Evolutionary conservation across 2,113 vertebrate species (phyloP).

Genomic region (Pachyramphus minor): DNA sequence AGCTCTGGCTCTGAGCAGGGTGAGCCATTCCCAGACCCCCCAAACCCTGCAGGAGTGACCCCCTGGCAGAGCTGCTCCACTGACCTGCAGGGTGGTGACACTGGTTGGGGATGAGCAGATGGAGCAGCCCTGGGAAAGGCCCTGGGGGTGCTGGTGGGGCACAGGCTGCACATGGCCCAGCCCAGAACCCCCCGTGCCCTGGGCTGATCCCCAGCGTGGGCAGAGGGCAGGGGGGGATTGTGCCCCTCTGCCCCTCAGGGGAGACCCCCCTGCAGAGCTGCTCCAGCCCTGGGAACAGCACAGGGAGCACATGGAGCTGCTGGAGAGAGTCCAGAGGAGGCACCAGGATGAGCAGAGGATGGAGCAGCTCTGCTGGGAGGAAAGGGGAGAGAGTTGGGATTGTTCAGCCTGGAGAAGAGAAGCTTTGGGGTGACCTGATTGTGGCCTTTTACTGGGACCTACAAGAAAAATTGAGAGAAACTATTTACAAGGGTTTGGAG

Average conservation of each 20-base stretch:
- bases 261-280: background rate
- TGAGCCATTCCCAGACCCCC: background rate
- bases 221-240: background rate
- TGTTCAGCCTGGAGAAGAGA: background rate
- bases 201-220: background rate
- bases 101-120: background rate
- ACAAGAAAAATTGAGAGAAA: background rate
- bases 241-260: background rate
- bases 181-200: background rate
- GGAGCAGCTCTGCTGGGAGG: background rate
- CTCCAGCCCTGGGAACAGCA: background rate
- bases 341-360: background rate
- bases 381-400: background rate
- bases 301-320: background rate
- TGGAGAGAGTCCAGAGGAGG: background rate
- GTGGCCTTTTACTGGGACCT: background rate
- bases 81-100: background rate
- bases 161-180: background rate
- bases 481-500: background rate
- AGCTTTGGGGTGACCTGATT: background rate
- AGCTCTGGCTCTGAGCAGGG: background rate
- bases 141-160: background rate
- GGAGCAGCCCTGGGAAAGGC: background rate
- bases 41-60: background rate
- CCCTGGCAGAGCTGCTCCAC: background rate